Evolutionary conservation across 2,888 invertebrate species (phyloP).

Genomic region (Drosophila nigricruria): DNA sequence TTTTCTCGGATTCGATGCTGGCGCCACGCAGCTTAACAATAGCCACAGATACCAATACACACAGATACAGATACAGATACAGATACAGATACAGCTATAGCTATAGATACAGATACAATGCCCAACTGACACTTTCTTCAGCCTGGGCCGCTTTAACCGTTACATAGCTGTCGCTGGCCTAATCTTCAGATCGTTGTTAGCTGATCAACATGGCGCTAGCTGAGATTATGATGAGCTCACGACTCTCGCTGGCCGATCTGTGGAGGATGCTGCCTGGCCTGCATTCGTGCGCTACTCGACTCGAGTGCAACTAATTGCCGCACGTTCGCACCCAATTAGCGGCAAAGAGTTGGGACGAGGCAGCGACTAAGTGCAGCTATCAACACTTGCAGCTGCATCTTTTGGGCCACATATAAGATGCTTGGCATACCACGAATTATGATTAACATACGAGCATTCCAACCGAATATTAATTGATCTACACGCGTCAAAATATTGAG

Average conservation of each 20-base stretch:
- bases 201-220: slow-evolving; percentile 73
- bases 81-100: slow-evolving; percentile 34
- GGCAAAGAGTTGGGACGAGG: slow-evolving; percentile 66
- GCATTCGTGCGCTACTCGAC: slow-evolving; percentile 67
- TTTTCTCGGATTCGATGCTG: slow-evolving; percentile 47
- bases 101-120: slow-evolving; percentile 24
- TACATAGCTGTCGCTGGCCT: slow-evolving; percentile 51
- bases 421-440: slow-evolving; percentile 49
- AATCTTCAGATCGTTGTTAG: slow-evolving; percentile 46
- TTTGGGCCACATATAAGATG: slow-evolving; percentile 1
- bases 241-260: slow-evolving; percentile 21
- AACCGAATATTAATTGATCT: slow-evolving; percentile 67
- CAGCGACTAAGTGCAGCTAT: slow-evolving; percentile 78
- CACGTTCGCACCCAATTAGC: slow-evolving; percentile 82
- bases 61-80: slow-evolving; percentile 3
- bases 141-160: slow-evolving; percentile 59
- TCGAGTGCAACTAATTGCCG: slow-evolving; percentile 79
- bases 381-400: slow-evolving; percentile 72
- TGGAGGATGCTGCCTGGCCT: slow-evolving; percentile 30
- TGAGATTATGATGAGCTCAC: slow-evolving; percentile 67
- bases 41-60: slow-evolving; percentile 31
- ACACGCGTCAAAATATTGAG: slow-evolving; percentile 76
- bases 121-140: slow-evolving; percentile 68
- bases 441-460: slow-evolving; percentile 53
- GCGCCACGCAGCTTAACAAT: slow-evolving; percentile 71